Conservation (phyloP, 35 echinoderm and acorn worm genomes). For the Lytechinus pictus region DNA sequence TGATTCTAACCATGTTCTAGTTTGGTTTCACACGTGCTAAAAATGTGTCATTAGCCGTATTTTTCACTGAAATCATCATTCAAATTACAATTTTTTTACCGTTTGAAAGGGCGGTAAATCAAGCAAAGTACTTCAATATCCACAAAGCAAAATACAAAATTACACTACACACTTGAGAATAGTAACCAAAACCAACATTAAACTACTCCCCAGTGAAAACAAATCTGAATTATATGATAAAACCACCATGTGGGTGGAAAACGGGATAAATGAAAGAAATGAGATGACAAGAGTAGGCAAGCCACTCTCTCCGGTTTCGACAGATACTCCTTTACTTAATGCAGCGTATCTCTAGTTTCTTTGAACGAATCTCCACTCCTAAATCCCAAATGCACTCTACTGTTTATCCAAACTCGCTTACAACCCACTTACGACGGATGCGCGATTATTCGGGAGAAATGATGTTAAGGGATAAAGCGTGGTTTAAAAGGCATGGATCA, state of each 20-base stretch:
- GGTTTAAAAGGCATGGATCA: not conserved
- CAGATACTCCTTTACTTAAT: not conserved
- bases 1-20: no score
- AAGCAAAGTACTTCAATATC: no score
- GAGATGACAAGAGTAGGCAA: not conserved
- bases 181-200: not conserved
- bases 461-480: not conserved
- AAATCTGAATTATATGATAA: not conserved
- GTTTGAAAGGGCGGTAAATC: no score
- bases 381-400: not conserved
- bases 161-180: no score
- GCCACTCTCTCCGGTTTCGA: not conserved
- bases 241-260: not conserved
- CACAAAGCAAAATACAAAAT: no score
- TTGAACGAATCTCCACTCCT: not conserved
- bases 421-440: not conserved
- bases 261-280: not conserved
- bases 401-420: conserved; percentile 19
- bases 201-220: not conserved
- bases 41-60: no score
- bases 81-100: no score
- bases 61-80: no score
- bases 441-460: not conserved
- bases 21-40: no score
- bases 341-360: not conserved